These are phyloP conservation scores for Distichodus sexfasciatus DNA, from an alignment of 2,797 vertebrate genomes.

Conservation along the genomic window DNA sequence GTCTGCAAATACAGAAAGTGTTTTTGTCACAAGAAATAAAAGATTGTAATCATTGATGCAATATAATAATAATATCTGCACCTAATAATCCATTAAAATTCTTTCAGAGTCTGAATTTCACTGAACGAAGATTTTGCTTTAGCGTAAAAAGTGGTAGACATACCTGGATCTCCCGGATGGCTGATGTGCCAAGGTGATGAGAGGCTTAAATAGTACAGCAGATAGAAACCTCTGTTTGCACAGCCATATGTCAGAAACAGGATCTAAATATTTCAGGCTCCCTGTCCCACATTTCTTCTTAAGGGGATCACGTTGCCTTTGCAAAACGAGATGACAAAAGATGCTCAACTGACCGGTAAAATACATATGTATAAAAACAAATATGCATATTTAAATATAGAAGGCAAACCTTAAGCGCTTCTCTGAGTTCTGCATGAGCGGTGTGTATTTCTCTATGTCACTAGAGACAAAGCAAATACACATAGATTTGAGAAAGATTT, in stretches of 20 bases:
- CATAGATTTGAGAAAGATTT: neutral
- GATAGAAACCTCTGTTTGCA: neutral
- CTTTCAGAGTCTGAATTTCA: neutral
- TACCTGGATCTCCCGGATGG: conserved; percentile 27
- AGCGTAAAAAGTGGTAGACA: neutral
- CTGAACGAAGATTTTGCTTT: no score
- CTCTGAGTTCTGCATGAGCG: neutral
- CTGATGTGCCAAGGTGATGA: neutral
- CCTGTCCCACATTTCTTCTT: conserved; percentile 12
- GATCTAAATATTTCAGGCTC: conserved; percentile 4
- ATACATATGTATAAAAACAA: neutral
- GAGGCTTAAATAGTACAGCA: conserved; percentile 35
- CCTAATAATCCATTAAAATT: no score
- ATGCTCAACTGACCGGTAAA: no score
- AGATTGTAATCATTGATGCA: no score
- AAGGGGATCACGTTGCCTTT: no score
- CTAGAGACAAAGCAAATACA: neutral
- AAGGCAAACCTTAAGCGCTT: neutral
- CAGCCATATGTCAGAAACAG: conserved; percentile 27
- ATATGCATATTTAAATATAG: neutral
- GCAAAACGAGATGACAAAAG: no score
- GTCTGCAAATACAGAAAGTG: conserved; percentile 20
- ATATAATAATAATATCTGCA: no score
- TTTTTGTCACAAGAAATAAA: no score
- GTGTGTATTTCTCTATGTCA: neutral